These are phyloP conservation scores for Pygoscelis antarcticus DNA, from an alignment of 2,113 vertebrate species.

Conservation along the genomic window DNA sequence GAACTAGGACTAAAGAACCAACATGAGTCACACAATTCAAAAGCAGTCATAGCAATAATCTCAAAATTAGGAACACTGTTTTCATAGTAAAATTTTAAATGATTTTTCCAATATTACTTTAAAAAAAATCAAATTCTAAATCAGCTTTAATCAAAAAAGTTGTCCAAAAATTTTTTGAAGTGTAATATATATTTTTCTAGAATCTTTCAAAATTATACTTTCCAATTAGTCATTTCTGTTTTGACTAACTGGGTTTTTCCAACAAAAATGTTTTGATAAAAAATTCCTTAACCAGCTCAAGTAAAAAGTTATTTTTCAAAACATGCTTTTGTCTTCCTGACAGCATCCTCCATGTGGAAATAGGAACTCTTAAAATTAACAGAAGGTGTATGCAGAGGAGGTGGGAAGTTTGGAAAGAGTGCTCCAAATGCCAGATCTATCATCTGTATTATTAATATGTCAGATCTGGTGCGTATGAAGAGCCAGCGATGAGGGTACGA, in stretches of 20 bases:
- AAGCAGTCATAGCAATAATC: not conserved
- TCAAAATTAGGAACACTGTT: not conserved
- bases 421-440: constrained; percentile 20
- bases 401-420: not conserved
- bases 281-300: not conserved
- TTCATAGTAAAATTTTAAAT: not conserved
- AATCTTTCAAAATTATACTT: not conserved
- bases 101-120: not conserved
- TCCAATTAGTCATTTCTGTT: not conserved
- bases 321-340: constrained; percentile 12
- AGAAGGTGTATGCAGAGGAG: constrained; percentile 1
- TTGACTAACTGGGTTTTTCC: not conserved
- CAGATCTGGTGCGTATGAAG: not conserved
- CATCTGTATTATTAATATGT: not conserved
- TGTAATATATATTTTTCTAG: not conserved
- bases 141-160: not conserved
- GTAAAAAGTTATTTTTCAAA: constrained; percentile 9
- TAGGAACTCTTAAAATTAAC: constrained; percentile 17
- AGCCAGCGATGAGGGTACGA: not conserved
- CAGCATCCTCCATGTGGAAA: not conserved
- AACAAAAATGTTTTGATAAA: not conserved
- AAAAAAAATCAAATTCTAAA: not conserved
- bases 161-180: not conserved
- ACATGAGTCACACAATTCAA: not conserved
- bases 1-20: not conserved